phyloP scores from a whole-genome alignment of 2,113 vertebrate species.

The Dasyornis broadbenti region DNA sequence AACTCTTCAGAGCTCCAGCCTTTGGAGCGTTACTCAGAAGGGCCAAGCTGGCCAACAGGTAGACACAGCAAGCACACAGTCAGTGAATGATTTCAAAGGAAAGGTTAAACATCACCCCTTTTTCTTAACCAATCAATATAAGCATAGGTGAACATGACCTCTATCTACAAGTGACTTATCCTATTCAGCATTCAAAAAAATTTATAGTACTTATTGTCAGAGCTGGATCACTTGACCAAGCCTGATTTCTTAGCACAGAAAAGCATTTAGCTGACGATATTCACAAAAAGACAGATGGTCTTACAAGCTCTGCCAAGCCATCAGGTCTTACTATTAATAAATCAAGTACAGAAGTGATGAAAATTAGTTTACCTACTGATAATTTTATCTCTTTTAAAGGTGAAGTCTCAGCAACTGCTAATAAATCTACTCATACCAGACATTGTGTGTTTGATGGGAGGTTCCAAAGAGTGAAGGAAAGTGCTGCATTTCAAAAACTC shows the following conservation, averaged over 20 bases:
- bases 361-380: not conserved
- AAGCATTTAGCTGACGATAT: not conserved
- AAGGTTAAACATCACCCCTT: not conserved
- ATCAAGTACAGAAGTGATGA: not conserved
- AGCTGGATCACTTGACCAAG: not conserved
- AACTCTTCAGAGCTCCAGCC: not conserved
- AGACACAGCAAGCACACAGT: not conserved
- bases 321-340: not conserved
- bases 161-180: not conserved
- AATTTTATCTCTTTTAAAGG: not conserved
- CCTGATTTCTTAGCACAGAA: not conserved
- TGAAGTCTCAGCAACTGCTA: not conserved
- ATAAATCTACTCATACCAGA: not conserved
- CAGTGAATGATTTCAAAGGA: not conserved
- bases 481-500: not conserved
- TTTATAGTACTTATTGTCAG: not conserved
- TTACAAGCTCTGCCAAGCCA: not conserved
- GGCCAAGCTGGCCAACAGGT: not conserved
- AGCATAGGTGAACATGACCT: not conserved
- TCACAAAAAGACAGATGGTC: not conserved
- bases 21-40: not conserved
- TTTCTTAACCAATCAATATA: not conserved
- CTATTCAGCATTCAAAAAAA: conserved; percentile 1
- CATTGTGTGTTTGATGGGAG: not conserved
- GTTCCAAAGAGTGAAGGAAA: not conserved